phyloP scores from a whole-genome alignment of 2,797 vertebrate genomes.

The Ptychadena robeensis region DNA sequence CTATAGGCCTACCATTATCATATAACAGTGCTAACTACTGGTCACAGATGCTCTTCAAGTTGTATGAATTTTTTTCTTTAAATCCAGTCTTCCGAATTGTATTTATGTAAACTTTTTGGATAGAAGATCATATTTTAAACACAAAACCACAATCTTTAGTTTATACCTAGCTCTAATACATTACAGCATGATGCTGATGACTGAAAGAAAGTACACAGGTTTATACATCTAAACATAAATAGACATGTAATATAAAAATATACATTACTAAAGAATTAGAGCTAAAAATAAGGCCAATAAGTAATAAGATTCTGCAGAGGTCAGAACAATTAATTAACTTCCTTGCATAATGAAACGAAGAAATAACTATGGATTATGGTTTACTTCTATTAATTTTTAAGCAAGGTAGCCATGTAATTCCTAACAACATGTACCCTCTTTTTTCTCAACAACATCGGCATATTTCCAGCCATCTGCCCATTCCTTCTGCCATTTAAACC shows the following conservation, averaged over 20 bases:
- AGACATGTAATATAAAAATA: background rate
- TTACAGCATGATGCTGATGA: background rate
- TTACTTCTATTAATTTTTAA: background rate
- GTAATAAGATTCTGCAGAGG: background rate
- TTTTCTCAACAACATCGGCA: background rate
- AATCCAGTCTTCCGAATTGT: no score
- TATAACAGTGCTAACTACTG: no score
- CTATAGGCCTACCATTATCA: no score
- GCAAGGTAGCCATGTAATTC: background rate
- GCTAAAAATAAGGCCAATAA: background rate
- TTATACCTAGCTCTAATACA: no score
- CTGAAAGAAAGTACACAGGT: background rate
- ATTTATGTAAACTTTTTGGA: no score
- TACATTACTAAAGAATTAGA: no score
- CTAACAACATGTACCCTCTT: background rate
- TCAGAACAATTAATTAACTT: background rate
- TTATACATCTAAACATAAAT: background rate
- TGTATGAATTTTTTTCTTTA: no score
- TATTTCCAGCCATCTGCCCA: slow-evolving; percentile 20
- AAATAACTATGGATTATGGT: slow-evolving; percentile 1
- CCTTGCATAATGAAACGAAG: background rate
- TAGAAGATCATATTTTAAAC: no score
- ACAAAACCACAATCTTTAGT: no score
- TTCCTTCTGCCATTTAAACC: slow-evolving; percentile 14
- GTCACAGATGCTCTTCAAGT: no score